Base-by-base conservation (phyloP, 2,888 invertebrate genomes). In the Poecilus cupreus region DNA sequence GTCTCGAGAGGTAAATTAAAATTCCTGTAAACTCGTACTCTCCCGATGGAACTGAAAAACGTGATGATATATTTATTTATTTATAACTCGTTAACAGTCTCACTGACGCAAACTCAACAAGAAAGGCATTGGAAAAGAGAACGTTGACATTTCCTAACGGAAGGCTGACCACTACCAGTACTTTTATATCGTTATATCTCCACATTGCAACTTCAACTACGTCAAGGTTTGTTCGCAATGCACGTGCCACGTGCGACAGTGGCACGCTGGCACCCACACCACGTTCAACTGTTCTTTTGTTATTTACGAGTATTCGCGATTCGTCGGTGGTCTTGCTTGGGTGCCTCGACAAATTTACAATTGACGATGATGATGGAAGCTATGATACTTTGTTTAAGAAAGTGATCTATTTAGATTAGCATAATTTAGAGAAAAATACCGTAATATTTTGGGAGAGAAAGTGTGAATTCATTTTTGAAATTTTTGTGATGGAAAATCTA, bases 121-220 rank as follows among this genome's bases (percentile, higher is more conserved):
- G 51, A 20, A 51, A 51, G 51, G 51, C 51, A 51, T 20, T 18
- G 51, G 18, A 60, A 60, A 54, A 60, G 60, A 60, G 60, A 60
- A 60, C 60, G 60, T 60, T 60, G 60, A 60, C 60, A 60, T 60
- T 60, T 32, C 24, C 26, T 60, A 60, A 60, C 60, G 60, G 60
- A 60, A 60, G 60, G 60, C 24, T 60, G 60, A 60, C 60, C 60
- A 60, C 26, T 60, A 43, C 26, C 60, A 60, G 60, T 32, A 60
- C 60, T 60, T 60, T 60, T 60, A 60, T 60, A 24, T 26, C 60
- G n/a, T n/a, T n/a, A 24, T 60, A 32, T 32, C 22, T 11, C 6
- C n/a, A 24, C 20, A 54, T 51, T 54, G 20, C 51, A 10, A 20
- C 43, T 22, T 54, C 22, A 22, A 54, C 43, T 22, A 11, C 54